phyloP scores from a whole-genome alignment of 2,888 invertebrate species.

The Augiades crinisus region DNA sequence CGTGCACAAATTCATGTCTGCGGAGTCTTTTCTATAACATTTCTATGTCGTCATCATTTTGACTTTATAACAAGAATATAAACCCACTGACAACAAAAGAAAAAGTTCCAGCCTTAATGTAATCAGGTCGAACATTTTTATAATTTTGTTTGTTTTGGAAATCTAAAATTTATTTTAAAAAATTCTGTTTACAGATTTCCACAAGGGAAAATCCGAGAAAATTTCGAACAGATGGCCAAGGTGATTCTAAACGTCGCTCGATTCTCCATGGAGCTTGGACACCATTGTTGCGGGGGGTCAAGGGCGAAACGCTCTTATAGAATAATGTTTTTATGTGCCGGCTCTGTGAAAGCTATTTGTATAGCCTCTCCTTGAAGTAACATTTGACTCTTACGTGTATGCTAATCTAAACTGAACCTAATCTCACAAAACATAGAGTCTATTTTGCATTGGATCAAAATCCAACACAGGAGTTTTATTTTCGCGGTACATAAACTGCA shows the following conservation, averaged over 20 bases:
- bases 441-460: neutral
- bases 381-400: too few species aligned
- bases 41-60: too few species aligned
- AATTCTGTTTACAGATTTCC: too few species aligned
- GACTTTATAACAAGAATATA: too few species aligned
- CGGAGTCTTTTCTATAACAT: too few species aligned
- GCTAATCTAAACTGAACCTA: neutral
- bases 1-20: too few species aligned
- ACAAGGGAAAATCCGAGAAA: too few species aligned
- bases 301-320: slow-evolving; percentile 23
- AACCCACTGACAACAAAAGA: too few species aligned
- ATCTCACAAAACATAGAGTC: neutral
- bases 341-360: slow-evolving; percentile 19
- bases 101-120: too few species aligned
- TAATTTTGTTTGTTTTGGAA: too few species aligned
- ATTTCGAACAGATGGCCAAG: neutral
- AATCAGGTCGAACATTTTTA: too few species aligned
- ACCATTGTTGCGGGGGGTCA: slow-evolving; percentile 23
- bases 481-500: neutral
- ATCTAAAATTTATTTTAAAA: too few species aligned
- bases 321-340: slow-evolving; percentile 16
- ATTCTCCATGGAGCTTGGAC: slow-evolving; percentile 23
- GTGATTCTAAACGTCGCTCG: slow-evolving; percentile 6
- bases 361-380: neutral
- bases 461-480: neutral